Evolutionary conservation across 2,888 invertebrate species (phyloP), one percentile per base, ranked within the genome.

Genomic region (Lordiphosa andalusiaca): DNA sequence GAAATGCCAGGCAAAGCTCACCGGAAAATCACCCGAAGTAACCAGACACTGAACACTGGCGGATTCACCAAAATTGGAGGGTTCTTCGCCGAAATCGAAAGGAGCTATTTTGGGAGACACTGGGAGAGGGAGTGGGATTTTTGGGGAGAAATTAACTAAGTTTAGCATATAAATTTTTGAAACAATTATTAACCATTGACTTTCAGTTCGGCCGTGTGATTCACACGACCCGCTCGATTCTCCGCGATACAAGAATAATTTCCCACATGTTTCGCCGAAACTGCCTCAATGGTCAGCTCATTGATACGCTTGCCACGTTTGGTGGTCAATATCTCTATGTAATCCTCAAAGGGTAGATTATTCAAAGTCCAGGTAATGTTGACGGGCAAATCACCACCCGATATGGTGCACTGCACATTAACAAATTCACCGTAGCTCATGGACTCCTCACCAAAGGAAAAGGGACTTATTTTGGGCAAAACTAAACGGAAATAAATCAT

Each of bases 211-310:
- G 95, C 93, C 54, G 93, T 92, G 87, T 93, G 93, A 72, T 92
- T 92, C 73, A 93, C 91, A 67, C 90, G 90, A 80, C 95, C 95
- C 58, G 94, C 95, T 73, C 91, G 91, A 90, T 95, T 95, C 89
- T 92, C 92, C 55, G 94, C 94, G 71, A 92, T 90, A 88, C 95
- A 95, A 70, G 94, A 93, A 89, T 95, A 95, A 88, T 94, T 93
- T 63, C 95, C 95, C 59, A 92, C 92, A 89, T 95, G 94, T 81
- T 91, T 92, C 70, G 93, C 93, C 77, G 91, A 91, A 55, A 94
- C 93, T 6, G 93, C 91, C 73, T 93, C 92, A 81, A 95, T 94
- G 84, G 92, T 93, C 80, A 95, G 90, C 49, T 90, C 89, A 67
- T 91, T 90, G 44, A 91, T 91, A 66, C 91, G 90, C 83, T 91